A percentile compares a stretch with the other conserved stretches of the same genome.
phyloP scores from a whole-genome alignment of 2,888 invertebrate genomes.

The Theretra japonica region DNA sequence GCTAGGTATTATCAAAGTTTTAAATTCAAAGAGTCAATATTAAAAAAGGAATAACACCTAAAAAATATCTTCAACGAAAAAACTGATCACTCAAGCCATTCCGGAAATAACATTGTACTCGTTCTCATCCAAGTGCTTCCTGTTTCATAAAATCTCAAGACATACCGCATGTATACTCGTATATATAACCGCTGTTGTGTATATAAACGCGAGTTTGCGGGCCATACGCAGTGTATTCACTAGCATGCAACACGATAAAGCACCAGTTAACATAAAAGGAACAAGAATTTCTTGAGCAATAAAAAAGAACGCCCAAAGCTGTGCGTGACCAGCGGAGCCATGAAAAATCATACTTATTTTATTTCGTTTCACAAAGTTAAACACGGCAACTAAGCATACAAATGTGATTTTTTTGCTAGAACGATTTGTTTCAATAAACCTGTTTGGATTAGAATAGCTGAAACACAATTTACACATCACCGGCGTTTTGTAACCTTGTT shows the following conservation, averaged over 20 bases:
- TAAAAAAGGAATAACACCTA: not conserved
- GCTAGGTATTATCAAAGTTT: slow-evolving; percentile 5
- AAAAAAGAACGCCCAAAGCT: slow-evolving; percentile 67
- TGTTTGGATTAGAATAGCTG: not conserved
- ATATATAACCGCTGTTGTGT: slow-evolving; percentile 32
- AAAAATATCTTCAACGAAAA: not conserved
- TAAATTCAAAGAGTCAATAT: too few species aligned
- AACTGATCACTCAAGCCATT: not conserved
- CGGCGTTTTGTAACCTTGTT: not conserved
- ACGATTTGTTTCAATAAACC: slow-evolving; percentile 24
- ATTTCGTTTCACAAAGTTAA: slow-evolving; percentile 59
- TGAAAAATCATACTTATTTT: slow-evolving; percentile 70
- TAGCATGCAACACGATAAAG: slow-evolving; percentile 77
- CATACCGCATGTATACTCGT: slow-evolving; percentile 20
- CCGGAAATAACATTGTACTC: slow-evolving; percentile 12
- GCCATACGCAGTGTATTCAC: slow-evolving; percentile 59
- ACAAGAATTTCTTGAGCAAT: slow-evolving; percentile 68
- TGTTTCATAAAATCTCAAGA: slow-evolving; percentile 29
- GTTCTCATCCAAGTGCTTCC: slow-evolving; percentile 17
- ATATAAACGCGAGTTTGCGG: slow-evolving; percentile 30
- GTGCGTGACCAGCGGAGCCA: slow-evolving; percentile 71
- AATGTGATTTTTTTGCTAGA: slow-evolving; percentile 31
- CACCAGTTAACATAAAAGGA: slow-evolving; percentile 75
- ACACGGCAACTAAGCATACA: slow-evolving; percentile 41
- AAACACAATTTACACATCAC: not conserved